A percentile compares a stretch with the other conserved stretches of the same genome.
Evolutionary conservation across 2,113 vertebrate genomes (phyloP).

Genomic region (Scolopax mira): DNA sequence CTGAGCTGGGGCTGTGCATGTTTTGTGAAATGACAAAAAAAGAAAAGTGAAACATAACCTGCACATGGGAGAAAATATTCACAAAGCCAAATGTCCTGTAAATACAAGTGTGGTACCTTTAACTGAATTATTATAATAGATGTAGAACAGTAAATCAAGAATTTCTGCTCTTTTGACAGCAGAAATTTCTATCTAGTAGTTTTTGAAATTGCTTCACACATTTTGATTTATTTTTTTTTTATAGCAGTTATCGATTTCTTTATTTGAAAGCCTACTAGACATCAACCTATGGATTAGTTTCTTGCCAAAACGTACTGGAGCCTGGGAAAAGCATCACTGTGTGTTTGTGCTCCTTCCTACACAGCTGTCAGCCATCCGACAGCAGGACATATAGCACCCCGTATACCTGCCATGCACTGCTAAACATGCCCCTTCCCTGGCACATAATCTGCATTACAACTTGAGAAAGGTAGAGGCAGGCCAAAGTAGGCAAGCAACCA

Average conservation of each 20-base stretch:
- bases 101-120: not conserved
- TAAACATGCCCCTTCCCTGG: not conserved
- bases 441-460: not conserved
- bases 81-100: not conserved
- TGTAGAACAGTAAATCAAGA: not conserved
- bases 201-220: not conserved
- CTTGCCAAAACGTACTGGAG: not conserved
- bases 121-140: not conserved
- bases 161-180: not conserved
- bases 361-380: fast-evolving
- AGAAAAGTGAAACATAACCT: not conserved
- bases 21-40: not conserved
- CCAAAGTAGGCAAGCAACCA: not conserved
- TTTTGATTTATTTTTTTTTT: not conserved
- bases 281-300: not conserved
- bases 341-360: not conserved
- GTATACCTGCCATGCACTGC: not conserved
- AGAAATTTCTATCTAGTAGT: not conserved
- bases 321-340: not conserved
- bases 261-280: not conserved
- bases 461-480: not conserved
- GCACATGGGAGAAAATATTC: not conserved
- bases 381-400: not conserved
- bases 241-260: not conserved
- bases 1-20: not conserved